Percentiles rank a stretch among this genome's conserved stretches.
These are phyloP conservation scores for Pomatorhinus ruficollis DNA, from an alignment of 2,113 vertebrate genomes.

Conservation along the genomic window DNA sequence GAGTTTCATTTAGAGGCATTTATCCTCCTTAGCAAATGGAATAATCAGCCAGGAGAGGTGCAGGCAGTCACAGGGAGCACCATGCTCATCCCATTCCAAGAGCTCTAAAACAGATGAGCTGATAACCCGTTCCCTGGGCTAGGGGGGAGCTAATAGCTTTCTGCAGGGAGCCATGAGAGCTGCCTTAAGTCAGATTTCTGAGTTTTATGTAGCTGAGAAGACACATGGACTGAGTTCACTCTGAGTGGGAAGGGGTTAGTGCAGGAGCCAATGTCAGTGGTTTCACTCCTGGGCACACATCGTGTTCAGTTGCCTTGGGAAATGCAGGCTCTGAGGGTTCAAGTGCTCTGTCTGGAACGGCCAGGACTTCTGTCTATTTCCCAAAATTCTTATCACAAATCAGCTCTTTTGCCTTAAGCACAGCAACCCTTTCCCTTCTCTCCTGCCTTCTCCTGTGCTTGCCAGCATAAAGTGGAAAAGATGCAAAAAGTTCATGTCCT, in stretches of 20 bases:
- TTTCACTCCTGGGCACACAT: background rate
- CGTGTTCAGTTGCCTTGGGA: rapidly evolving
- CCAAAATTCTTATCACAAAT: background rate
- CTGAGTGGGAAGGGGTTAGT: rapidly evolving
- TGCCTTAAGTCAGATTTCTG: background rate
- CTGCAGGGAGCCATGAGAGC: background rate
- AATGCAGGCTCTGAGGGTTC: rapidly evolving
- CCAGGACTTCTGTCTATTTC: background rate
- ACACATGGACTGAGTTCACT: rapidly evolving
- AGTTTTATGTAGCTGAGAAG: background rate
- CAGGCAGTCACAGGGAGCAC: background rate
- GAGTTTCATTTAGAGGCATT: background rate
- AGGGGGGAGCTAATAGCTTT: background rate
- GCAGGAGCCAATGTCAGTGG: background rate
- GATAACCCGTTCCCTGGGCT: background rate
- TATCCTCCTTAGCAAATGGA: background rate
- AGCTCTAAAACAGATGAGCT: background rate
- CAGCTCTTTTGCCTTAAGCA: background rate
- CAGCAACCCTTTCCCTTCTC: background rate
- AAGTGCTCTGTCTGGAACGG: background rate
- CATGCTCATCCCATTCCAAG: background rate
- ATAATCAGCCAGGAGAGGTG: background rate
- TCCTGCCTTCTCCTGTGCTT: background rate
- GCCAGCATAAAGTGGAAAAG: background rate
- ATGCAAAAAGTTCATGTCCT: background rate